phyloP scores from a whole-genome alignment of 1,140 invertebrate genomes.

The Belonocnema kinseyi region DNA sequence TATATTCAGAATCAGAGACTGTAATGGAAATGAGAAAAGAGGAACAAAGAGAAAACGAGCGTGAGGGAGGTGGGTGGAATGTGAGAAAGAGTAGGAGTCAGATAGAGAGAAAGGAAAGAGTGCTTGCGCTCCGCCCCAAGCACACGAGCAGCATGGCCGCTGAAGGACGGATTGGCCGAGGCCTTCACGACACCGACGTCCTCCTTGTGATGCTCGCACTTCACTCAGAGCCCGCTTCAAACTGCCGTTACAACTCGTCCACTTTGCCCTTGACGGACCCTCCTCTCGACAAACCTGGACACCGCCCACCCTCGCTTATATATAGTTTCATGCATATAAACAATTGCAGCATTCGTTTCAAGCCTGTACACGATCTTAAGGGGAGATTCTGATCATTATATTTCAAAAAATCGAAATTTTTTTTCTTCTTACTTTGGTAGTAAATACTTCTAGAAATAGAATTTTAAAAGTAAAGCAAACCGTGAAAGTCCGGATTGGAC shows the following conservation, averaged over 20 bases:
- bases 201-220: conserved; percentile 71
- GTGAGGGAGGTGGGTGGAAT: background rate
- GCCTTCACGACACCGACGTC: conserved; percentile 68
- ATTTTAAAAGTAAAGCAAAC: no score
- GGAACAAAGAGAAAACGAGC: background rate
- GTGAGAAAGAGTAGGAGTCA: background rate
- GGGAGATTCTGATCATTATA: no score
- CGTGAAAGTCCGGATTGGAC: no score
- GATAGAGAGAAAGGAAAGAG: conserved; percentile 16
- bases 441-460: no score
- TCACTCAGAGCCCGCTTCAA: conserved; percentile 66
- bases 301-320: conserved; percentile 47
- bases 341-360: background rate
- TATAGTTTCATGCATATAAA: background rate
- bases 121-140: conserved; percentile 71
- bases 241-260: conserved; percentile 41
- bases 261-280: conserved; percentile 42
- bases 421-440: no score
- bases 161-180: conserved; percentile 75
- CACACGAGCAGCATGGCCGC: conserved; percentile 73
- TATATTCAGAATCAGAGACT: no score
- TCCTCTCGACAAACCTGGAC: conserved; percentile 52
- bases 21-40: background rate
- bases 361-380: no score
- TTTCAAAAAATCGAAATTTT: no score